Evolutionary conservation across 2,888 invertebrate species (phyloP).

Genomic region (Opisthograptis luteolata): DNA sequence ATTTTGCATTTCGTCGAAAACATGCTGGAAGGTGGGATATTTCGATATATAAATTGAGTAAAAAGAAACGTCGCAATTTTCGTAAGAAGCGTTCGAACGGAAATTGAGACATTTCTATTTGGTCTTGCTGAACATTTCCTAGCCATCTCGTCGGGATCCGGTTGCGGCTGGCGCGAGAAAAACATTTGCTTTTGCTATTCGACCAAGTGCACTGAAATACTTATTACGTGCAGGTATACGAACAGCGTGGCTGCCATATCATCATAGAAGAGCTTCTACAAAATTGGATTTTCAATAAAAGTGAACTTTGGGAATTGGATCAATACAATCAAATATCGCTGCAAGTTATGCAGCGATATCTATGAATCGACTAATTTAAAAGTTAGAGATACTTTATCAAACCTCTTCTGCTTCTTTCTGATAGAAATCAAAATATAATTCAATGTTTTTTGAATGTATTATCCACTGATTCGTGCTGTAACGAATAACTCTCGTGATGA

Average conservation of each 20-base stretch:
- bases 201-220: constrained; percentile 41
- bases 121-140: constrained; percentile 72
- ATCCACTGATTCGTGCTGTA: not conserved
- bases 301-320: constrained; percentile 1
- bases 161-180: constrained; percentile 57
- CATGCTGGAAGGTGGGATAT: constrained; percentile 45
- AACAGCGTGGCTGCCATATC: constrained; percentile 1
- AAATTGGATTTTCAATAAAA: constrained; percentile 14
- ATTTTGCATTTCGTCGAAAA: constrained; percentile 32
- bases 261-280: constrained; percentile 9
- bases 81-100: constrained; percentile 65
- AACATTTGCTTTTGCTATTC: constrained; percentile 55
- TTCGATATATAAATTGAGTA: constrained; percentile 51
- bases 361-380: no score
- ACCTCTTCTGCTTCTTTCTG: no score
- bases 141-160: constrained; percentile 66
- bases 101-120: constrained; percentile 81
- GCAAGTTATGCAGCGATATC: no score
- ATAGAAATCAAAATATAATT: not conserved
- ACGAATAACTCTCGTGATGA: no score
- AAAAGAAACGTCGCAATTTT: constrained; percentile 61
- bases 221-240: constrained; percentile 23
- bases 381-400: no score
- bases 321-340: no score
- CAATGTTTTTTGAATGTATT: not conserved